phyloP scores from a whole-genome alignment of 2,113 vertebrate species.

The Sitta europaea region DNA sequence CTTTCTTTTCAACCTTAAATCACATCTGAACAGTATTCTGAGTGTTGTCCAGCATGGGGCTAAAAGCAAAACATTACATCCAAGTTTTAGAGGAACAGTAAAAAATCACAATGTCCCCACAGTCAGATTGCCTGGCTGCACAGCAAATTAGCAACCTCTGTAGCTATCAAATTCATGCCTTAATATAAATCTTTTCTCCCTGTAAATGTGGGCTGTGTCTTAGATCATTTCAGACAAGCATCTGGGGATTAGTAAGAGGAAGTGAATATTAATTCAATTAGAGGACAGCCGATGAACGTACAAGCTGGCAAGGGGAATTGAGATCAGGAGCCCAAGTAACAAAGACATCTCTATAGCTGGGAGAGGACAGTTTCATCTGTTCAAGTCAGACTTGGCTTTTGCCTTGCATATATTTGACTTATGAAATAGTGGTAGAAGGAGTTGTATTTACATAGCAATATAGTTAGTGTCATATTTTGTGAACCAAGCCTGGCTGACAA shows the following conservation, averaged over 20 bases:
- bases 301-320: background rate
- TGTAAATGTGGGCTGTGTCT: background rate
- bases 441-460: background rate
- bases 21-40: background rate
- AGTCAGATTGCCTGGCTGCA: background rate
- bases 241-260: conserved; percentile 28
- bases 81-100: background rate
- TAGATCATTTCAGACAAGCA: conserved; percentile 1
- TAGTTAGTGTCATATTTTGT: background rate
- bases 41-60: background rate
- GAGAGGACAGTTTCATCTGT: background rate
- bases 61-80: background rate
- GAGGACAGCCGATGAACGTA: background rate
- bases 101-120: background rate
- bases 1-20: conserved; percentile 5
- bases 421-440: background rate
- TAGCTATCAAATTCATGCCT: background rate
- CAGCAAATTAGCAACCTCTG: background rate
- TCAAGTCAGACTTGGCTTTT: background rate
- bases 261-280: conserved; percentile 23
- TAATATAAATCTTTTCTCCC: background rate
- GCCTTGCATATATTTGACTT: background rate
- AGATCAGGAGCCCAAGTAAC: background rate
- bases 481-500: background rate
- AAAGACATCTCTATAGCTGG: background rate